These are phyloP conservation scores for Melanostigma gelatinosum DNA, from an alignment of 2,113 vertebrate genomes.

Conservation along the genomic window DNA sequence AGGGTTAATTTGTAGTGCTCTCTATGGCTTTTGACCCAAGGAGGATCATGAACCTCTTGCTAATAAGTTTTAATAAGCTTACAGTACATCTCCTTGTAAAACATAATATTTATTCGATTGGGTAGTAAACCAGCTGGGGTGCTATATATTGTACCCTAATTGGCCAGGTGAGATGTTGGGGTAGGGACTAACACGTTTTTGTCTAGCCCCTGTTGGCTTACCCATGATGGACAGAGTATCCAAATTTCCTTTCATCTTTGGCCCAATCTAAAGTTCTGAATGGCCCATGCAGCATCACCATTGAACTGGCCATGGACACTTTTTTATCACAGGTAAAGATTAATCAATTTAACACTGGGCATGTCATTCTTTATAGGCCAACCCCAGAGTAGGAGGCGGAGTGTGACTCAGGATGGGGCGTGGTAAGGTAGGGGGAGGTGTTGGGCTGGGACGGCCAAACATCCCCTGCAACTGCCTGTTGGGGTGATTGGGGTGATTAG, in stretches of 20 bases:
- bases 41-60: conserved; percentile 18
- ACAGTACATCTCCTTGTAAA: neutral
- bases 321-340: neutral
- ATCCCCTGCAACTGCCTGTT: conserved; percentile 73
- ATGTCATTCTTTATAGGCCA: conserved; percentile 74
- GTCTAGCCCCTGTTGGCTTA: neutral
- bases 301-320: neutral
- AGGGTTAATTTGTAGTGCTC: neutral
- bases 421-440: conserved; percentile 70
- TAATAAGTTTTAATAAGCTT: conserved; percentile 10
- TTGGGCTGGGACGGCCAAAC: conserved; percentile 64
- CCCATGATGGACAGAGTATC: neutral
- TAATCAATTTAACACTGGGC: neutral
- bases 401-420: conserved; percentile 71
- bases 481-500: conserved; percentile 75
- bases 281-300: neutral
- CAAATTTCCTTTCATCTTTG: neutral
- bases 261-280: neutral
- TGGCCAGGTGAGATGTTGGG: conserved; percentile 10
- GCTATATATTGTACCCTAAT: neutral
- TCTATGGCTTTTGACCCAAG: conserved; percentile 14
- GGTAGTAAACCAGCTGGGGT: neutral
- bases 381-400: conserved; percentile 69
- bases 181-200: neutral
- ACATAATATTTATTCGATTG: neutral